Conservation (phyloP, 2,888 invertebrate species). For the Cryptus armator region DNA sequence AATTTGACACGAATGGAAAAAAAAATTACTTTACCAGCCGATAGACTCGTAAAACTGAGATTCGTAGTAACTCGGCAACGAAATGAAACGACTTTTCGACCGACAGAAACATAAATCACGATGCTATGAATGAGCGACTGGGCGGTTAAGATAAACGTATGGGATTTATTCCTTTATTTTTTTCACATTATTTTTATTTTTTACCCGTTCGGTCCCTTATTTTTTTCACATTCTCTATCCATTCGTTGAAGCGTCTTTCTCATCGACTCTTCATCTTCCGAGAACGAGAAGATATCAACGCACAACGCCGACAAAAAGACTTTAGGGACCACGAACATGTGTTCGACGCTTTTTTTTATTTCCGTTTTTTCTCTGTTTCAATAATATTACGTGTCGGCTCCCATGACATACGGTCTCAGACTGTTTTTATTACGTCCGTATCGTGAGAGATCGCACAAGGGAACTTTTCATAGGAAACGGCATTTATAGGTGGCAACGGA, state of each 20-base stretch:
- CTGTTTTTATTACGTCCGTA: constrained; percentile 18
- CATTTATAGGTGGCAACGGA: not conserved
- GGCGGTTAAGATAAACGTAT: constrained; percentile 18
- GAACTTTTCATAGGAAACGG: not conserved
- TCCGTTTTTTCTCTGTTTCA: not conserved
- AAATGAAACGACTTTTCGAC: constrained; percentile 21
- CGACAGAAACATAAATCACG: constrained; percentile 9
- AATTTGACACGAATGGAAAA: not conserved
- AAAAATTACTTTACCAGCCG: not conserved
- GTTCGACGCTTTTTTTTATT: constrained; percentile 8
- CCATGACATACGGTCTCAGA: constrained; percentile 24
- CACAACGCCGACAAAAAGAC: not conserved
- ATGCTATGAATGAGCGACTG: constrained; percentile 4
- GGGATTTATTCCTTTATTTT: not conserved
- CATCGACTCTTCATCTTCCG: constrained; percentile 10
- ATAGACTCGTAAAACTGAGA: not conserved
- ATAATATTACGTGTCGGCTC: constrained; percentile 24
- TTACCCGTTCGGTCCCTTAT: not conserved
- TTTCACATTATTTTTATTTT: not conserved
- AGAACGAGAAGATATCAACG: constrained; percentile 22
- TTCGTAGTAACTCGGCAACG: not conserved
- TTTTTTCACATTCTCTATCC: constrained; percentile 15
- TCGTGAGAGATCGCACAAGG: constrained; percentile 21
- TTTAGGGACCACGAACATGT: constrained; percentile 9
- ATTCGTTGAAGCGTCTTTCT: constrained; percentile 10